Base-by-base conservation (phyloP, 2,888 invertebrate species). In the Drosophila prolongata region DNA sequence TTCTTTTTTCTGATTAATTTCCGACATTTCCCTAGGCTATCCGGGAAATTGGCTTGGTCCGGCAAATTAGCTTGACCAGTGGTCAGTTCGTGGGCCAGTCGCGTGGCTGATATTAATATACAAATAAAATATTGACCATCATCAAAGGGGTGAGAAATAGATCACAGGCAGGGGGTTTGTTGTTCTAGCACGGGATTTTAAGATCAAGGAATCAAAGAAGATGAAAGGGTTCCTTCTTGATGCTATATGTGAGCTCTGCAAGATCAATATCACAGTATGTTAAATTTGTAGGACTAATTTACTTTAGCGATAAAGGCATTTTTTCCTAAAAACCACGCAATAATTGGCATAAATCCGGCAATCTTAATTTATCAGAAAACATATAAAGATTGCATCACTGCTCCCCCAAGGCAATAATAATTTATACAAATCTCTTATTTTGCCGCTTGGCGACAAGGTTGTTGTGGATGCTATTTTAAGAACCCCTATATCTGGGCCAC, bases 101-200 rank as follows among this genome's bases (percentile, higher is more conserved):
- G 80, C 87, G 87, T 84, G 87, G 44, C 87, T 42, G 67, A 71
- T 85, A 85, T 87, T 89, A 89, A 88, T 87, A 70, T 73, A 70
- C 79, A 83, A 68, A 78, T 62, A 83, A 64, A 88, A 86, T 80
- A 88, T 83, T 86, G 77, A 73, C 70, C 85, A 64, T 42, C 34
- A 38, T 44, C 35, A 35, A 69, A 67, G 67, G 87, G 75, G 71
- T 55, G 50, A 35, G 55, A 49, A 43, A 72, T 72, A 64, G 30
- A 40, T 9, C 44, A 65, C 13, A 19, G 34, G 6, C 34, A 50
- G 69, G 37, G 79, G 71, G 62, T 72, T 64, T 77, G 42, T 57
- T 70, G 27, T 58, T 61, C 16, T 50, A 43, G 19, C 19, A 42
- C 37, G 58, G 44, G 71, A 49, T 50, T 52, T 4, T 2, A 13